phyloP scores from a whole-genome alignment of 2,888 invertebrate genomes.

The Mongoloraphidia duomilia region DNA sequence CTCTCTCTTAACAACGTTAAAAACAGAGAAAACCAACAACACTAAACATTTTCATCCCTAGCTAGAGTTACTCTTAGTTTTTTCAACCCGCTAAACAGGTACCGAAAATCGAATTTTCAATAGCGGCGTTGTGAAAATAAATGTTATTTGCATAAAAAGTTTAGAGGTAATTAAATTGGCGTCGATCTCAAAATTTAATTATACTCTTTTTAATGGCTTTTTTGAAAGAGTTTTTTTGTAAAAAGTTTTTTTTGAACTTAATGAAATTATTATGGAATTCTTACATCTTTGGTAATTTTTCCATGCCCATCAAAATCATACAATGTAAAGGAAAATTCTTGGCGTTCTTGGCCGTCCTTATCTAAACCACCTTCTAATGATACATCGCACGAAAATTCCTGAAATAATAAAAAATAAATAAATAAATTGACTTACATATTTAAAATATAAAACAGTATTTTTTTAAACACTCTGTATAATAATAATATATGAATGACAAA shows the following conservation, averaged over 20 bases:
- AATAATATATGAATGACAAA: no score
- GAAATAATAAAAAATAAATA: conserved; percentile 14
- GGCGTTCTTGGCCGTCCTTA: conserved; percentile 41
- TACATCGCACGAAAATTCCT: conserved; percentile 83
- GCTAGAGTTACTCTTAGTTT: no score
- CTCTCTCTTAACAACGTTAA: no score
- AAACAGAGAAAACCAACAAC: no score
- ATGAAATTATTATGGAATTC: conserved; percentile 22
- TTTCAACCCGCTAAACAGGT: no score
- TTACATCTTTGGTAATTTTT: conserved; percentile 82
- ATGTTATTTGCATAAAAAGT: no score
- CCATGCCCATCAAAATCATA: conserved; percentile 87
- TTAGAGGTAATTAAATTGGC: no score
- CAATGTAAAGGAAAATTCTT: conserved; percentile 69
- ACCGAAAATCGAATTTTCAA: no score
- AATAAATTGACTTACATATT: neutral
- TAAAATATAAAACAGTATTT: no score
- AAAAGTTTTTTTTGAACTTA: conserved; percentile 1
- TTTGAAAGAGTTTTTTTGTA: conserved; percentile 1
- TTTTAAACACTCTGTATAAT: no score
- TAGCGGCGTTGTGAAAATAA: no score
- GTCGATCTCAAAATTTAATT: neutral
- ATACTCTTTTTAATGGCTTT: conserved; percentile 1
- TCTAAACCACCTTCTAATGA: conserved; percentile 55
- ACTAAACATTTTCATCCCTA: no score